Evolutionary conservation across 1,140 invertebrate species (phyloP).

Genomic region (Mesaphorura yosii): DNA sequence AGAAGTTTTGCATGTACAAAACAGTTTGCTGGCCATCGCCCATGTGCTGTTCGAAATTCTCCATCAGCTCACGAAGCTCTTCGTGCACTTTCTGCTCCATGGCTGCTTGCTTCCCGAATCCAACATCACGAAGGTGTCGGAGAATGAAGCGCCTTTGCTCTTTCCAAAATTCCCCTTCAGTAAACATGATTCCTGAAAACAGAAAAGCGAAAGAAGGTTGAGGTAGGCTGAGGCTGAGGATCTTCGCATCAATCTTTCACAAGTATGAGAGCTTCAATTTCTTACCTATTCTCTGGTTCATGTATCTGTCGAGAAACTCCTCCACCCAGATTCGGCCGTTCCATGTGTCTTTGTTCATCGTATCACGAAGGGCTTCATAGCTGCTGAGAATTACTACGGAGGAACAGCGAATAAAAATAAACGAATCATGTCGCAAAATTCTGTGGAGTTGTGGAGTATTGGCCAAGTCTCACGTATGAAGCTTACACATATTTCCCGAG

Average conservation of each 20-base stretch:
- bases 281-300: slow-evolving; percentile 1
- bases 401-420: no score
- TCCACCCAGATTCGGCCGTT: slow-evolving; percentile 9
- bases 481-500: slow-evolving; percentile 5
- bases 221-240: no score
- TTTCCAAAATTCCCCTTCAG: slow-evolving; percentile 11
- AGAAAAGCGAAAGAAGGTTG: no score
- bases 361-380: slow-evolving; percentile 6
- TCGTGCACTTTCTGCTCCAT: slow-evolving; percentile 18
- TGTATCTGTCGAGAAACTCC: not conserved
- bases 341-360: not conserved
- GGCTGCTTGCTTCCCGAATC: slow-evolving; percentile 17
- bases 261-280: not conserved
- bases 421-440: no score
- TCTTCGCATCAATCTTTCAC: no score
- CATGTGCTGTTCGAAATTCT: slow-evolving; percentile 41
- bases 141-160: slow-evolving; percentile 22
- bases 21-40: slow-evolving; percentile 44
- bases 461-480: not conserved
- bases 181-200: not conserved
- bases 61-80: slow-evolving; percentile 11
- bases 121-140: slow-evolving; percentile 21
- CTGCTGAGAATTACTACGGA: slow-evolving; percentile 4
- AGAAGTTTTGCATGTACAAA: slow-evolving; percentile 15
- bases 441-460: no score